Evolutionary conservation across 1,140 invertebrate genomes (phyloP).

Genomic region (Idris sp.): DNA sequence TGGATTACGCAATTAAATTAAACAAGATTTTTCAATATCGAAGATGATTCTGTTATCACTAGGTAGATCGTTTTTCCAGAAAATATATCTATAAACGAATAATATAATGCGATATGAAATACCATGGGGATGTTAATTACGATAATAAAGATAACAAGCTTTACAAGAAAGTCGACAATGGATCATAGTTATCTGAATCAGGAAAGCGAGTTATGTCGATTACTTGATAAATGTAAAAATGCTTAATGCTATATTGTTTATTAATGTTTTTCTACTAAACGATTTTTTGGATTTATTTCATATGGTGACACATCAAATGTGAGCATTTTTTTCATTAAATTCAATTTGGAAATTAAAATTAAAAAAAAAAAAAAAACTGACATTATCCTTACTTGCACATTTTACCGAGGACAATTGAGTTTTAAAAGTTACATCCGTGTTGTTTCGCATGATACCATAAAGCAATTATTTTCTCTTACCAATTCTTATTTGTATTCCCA

Average conservation of each 20-base stretch:
- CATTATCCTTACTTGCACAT: neutral
- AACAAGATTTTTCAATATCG: slow-evolving; percentile 24
- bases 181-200: slow-evolving; percentile 16
- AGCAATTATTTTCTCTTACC: slow-evolving; percentile 20
- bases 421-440: slow-evolving; percentile 13
- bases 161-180: slow-evolving; percentile 24
- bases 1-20: slow-evolving; percentile 32
- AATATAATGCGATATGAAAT: slow-evolving; percentile 30
- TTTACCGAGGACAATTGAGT: slow-evolving; percentile 8
- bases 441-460: slow-evolving; percentile 10
- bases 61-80: slow-evolving; percentile 29
- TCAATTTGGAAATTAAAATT: no score
- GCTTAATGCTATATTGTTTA: no score
- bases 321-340: no score
- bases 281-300: no score
- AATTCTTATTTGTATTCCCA: slow-evolving; percentile 30
- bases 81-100: slow-evolving; percentile 24
- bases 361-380: no score
- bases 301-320: no score
- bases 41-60: slow-evolving; percentile 44
- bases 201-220: slow-evolving; percentile 2
- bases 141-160: slow-evolving; percentile 50
- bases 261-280: no score
- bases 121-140: slow-evolving; percentile 40
- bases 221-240: slow-evolving; percentile 6